Conservation (phyloP, 1,140 invertebrate genomes). For the Orius insidiosus region DNA sequence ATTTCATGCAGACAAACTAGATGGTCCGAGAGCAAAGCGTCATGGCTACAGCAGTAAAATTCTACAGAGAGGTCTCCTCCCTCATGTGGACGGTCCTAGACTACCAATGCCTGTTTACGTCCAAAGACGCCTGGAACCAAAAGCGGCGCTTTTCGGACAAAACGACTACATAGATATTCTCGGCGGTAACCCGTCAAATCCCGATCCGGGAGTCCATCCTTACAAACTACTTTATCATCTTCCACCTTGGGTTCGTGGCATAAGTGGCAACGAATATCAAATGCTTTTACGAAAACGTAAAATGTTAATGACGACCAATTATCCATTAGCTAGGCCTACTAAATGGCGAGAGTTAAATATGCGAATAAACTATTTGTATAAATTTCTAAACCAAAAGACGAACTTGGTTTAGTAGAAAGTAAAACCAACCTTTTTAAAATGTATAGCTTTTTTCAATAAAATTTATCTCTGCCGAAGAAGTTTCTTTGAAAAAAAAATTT, state of each 20-base stretch:
- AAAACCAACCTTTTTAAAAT: too few species aligned
- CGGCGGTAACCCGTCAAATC: not conserved
- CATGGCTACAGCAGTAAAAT: conserved; percentile 53
- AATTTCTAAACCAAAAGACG: conserved; percentile 61
- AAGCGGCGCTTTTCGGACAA: conserved; percentile 73
- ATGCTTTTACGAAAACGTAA: conserved; percentile 58
- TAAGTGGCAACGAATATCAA: conserved; percentile 73
- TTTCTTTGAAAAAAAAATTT: too few species aligned
- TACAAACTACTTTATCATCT: conserved; percentile 64
- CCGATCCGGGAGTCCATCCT: conserved; percentile 40
- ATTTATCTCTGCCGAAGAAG: too few species aligned
- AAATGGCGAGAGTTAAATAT: conserved; percentile 59
- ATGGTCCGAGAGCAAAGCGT: conserved; percentile 38
- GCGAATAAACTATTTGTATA: conserved; percentile 53
- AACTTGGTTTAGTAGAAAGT: conserved; percentile 29
- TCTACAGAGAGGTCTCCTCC: conserved; percentile 44
- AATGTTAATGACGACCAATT: conserved; percentile 36
- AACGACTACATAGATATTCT: conserved; percentile 95
- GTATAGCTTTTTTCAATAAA: too few species aligned
- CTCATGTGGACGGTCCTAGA: conserved; percentile 31
- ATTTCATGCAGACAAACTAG: conserved; percentile 48
- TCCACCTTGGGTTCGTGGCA: conserved; percentile 70
- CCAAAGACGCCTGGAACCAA: conserved; percentile 55
- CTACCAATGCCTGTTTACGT: conserved; percentile 49
- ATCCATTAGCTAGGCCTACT: conserved; percentile 43